Evolutionary conservation across 2,888 invertebrate genomes (phyloP).

Genomic region (Vesta saturnalis): DNA sequence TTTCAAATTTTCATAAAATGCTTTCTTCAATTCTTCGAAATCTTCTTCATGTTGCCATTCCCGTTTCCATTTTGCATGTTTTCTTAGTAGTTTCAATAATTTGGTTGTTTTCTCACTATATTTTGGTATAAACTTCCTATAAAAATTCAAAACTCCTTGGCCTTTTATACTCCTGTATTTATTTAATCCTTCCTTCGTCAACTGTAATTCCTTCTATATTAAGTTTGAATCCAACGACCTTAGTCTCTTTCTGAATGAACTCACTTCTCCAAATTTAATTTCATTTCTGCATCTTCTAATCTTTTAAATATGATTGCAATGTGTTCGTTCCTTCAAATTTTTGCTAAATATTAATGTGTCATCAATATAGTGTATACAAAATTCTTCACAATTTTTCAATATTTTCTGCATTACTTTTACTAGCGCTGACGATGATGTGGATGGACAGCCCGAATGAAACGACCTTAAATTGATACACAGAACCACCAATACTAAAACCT

Average conservation of each 20-base stretch:
- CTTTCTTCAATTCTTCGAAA: background rate
- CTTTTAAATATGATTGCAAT: background rate
- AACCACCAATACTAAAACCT: background rate
- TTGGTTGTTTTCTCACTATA: background rate
- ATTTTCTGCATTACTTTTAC: conserved; percentile 16
- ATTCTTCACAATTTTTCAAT: conserved; percentile 17
- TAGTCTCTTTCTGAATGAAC: conserved; percentile 5
- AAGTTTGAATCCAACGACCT: conserved; percentile 3
- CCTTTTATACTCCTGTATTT: background rate
- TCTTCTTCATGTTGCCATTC: background rate
- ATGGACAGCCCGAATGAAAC: too few relatives aligned
- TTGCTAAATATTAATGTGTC: conserved; percentile 18
- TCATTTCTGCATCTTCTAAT: background rate
- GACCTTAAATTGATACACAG: conserved; percentile 21
- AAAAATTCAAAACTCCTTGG: conserved; percentile 7
- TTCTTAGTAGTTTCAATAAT: background rate
- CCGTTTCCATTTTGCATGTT: background rate
- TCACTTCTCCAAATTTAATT: conserved; percentile 8
- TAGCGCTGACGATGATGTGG: background rate
- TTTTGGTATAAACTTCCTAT: background rate
- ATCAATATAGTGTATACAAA: too few relatives aligned
- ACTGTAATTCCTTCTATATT: background rate
- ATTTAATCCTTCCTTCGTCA: background rate
- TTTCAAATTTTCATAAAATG: conserved; percentile 3
- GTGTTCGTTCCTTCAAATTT: conserved; percentile 11